These are phyloP conservation scores for Orchesellides sinensis DNA, from an alignment of 2,888 invertebrate species.

Conservation along the genomic window DNA sequence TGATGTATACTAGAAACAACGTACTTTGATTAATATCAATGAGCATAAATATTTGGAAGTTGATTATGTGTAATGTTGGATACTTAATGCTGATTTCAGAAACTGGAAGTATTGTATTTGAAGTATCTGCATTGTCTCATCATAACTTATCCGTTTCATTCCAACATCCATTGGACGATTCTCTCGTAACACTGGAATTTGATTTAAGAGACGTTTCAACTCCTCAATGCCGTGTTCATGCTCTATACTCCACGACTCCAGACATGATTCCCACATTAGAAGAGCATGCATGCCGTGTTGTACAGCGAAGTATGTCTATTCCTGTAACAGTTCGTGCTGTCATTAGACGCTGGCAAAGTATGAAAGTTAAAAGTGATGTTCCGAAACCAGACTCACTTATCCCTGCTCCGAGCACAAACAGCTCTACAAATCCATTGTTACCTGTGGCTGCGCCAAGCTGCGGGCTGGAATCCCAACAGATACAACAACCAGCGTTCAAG, in stretches of 20 bases:
- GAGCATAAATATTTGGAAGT: too few relatives aligned
- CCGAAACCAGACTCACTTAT: slow-evolving; percentile 70
- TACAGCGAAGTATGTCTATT: slow-evolving; percentile 93
- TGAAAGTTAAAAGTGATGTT: slow-evolving; percentile 78
- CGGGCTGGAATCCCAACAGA: slow-evolving; percentile 48
- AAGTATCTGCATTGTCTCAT: slow-evolving; percentile 93
- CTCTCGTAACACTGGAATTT: slow-evolving; percentile 94
- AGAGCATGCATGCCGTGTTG: slow-evolving; percentile 80
- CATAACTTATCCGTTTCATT: slow-evolving; percentile 93
- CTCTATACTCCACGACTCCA: slow-evolving; percentile 68
- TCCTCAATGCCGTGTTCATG: slow-evolving; percentile 86
- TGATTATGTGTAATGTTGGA: too few relatives aligned
- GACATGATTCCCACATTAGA: slow-evolving; percentile 74
- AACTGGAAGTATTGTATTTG: slow-evolving; percentile 90
- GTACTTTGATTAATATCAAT: too few relatives aligned
- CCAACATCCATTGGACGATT: slow-evolving; percentile 94
- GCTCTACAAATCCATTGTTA: slow-evolving; percentile 50
- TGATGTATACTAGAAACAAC: too few relatives aligned
- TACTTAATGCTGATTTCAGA: slow-evolving; percentile 78
- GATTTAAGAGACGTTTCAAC: slow-evolving; percentile 89
- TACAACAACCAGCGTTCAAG: slow-evolving; percentile 33
- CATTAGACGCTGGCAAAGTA: slow-evolving; percentile 90
- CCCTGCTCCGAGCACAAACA: slow-evolving; percentile 42
- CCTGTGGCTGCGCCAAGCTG: slow-evolving; percentile 42
- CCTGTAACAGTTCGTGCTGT: slow-evolving; percentile 93